phyloP scores from a whole-genome alignment of 1,140 invertebrate genomes.

The Trichonephila inaurata region DNA sequence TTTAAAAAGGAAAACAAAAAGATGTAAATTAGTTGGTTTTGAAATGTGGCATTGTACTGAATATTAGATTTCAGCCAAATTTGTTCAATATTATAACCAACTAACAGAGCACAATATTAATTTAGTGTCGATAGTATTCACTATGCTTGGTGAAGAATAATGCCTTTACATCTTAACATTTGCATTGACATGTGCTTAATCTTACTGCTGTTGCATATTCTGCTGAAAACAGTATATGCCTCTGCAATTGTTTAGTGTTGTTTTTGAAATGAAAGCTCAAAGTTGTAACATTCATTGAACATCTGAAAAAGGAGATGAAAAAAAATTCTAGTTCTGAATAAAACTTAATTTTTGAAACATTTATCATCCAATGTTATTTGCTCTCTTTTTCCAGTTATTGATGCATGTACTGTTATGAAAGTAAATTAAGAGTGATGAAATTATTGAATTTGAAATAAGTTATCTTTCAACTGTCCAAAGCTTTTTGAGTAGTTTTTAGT shows the following conservation, averaged over 20 bases:
- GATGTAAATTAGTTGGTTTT: neutral
- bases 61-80: neutral
- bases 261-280: slow-evolving; percentile 27
- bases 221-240: slow-evolving; percentile 3
- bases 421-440: neutral
- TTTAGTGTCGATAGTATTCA: slow-evolving; percentile 56
- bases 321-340: neutral
- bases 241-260: neutral
- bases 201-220: neutral
- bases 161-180: neutral
- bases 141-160: slow-evolving; percentile 40
- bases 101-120: neutral
- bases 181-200: neutral
- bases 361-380: neutral
- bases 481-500: slow-evolving; percentile 50
- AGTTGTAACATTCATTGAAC: neutral
- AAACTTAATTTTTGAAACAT: slow-evolving; percentile 31
- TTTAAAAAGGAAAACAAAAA: neutral
- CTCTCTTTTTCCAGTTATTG: neutral
- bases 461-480: slow-evolving; percentile 47
- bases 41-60: neutral
- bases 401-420: slow-evolving; percentile 1
- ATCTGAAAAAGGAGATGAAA: neutral
- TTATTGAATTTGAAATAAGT: neutral
- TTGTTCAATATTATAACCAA: neutral